phyloP scores from a whole-genome alignment of 2,888 invertebrate genomes.

The Noctua pronuba region DNA sequence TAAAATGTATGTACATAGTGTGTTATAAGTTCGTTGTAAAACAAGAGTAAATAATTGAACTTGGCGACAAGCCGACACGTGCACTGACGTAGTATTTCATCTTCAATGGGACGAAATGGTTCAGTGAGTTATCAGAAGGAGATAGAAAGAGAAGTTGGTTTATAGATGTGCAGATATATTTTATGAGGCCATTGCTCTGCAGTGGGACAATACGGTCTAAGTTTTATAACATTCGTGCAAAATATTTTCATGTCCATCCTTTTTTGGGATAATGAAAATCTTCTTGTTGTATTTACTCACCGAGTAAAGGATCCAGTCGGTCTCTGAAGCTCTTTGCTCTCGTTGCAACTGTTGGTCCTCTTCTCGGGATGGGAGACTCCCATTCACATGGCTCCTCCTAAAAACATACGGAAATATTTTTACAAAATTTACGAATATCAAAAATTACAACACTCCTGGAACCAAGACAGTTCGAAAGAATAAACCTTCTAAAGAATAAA shows the following conservation, averaged over 20 bases:
- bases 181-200: background rate
- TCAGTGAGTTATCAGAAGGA: constrained; percentile 13
- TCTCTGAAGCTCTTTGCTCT: constrained; percentile 94
- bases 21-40: constrained; percentile 44
- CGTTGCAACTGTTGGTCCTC: constrained; percentile 83
- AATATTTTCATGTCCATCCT: background rate
- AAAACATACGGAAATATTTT: constrained; percentile 9
- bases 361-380: constrained; percentile 85
- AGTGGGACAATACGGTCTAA: too few species aligned
- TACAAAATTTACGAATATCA: background rate
- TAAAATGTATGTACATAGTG: constrained; percentile 48
- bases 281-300: constrained; percentile 81
- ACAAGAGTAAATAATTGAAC: constrained; percentile 53
- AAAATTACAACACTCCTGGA: background rate
- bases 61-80: constrained; percentile 61
- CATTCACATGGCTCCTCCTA: constrained; percentile 87
- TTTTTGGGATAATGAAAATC: background rate
- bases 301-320: constrained; percentile 93
- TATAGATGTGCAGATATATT: background rate
- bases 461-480: background rate
- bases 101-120: constrained; percentile 28
- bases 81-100: constrained; percentile 47
- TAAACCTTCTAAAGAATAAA: constrained; percentile 14
- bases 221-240: background rate
- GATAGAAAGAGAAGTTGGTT: background rate